Base-by-base conservation (phyloP, 2,888 invertebrate species). In the Vesta saturnalis region DNA sequence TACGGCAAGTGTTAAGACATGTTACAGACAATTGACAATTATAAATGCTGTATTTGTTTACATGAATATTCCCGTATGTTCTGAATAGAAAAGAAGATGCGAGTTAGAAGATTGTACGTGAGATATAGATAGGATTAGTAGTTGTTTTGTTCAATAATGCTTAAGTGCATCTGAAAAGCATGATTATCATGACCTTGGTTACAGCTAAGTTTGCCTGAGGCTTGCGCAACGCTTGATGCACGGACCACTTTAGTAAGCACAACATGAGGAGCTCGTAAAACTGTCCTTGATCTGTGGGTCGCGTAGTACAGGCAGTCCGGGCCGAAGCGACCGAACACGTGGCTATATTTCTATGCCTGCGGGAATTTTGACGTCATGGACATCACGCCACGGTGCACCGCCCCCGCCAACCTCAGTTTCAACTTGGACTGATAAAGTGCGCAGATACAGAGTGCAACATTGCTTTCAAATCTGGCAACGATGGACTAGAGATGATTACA, bases 201-300 rank as follows among this genome's bases (percentile, higher is more conserved):
- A 75, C 74, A 77, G 76, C 74, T 75, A 77, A 77, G 76, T 72
- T 72, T 67, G 76, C 75, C 74, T 67, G 71, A 64, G 66, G 74
- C 74, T 69, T 77, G 77, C 76, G 78, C 81, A 78, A 77, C 76
- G 77, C 76, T 77, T 77, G 76, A 75, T 79, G 79, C 79, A 80
- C 75, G 78, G 75, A 78, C 78, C 77, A 79, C 78, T 69, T 67
- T 72, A 74, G 66, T 60, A 73, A 72, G 74, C 71, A 75, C 73
- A 76, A 82, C 79, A 80, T 80, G 82, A 81, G 83, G 78, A 81
- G 82, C 83, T 83, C 83, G 84, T 84, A 84, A 84, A 84, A 84
- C 82, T 84, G 84, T 83, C 84, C 84, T 84, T 84, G 84, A 84
- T 83, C 83, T 83, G 83, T 84, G 82, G 83, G 83, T 83, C 83